Base-by-base conservation (phyloP, 2,888 invertebrate species). In the Amblyteles armatorius region DNA sequence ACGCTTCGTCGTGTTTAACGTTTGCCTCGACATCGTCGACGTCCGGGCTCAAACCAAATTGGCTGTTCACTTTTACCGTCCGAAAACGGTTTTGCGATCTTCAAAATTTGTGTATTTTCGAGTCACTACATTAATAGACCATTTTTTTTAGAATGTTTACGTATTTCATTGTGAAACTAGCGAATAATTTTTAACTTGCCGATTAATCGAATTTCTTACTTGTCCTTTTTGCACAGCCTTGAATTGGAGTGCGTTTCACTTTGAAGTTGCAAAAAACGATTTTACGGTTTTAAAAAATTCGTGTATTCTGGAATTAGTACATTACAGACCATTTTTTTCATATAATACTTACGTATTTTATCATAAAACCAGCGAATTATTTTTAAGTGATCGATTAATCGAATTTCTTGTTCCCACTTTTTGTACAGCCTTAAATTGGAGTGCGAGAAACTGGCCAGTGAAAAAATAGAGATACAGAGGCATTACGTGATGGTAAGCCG, bases 391-490 rank as follows among this genome's bases (percentile, higher is more conserved):
- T 9, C 26, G 72, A 82, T 85, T 82, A 83, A 86, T 81, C 44
- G 19, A 81, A 44, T 83, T 83, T 87, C 50, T 84, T 86, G 52
- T 86, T 78, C 67, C 71, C 63, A 72, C 67, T 50, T 82, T 65
- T 79, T 80, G 72, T 82, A 90, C 95, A 96, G 96, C 95, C 95
- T 97, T 94, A 97, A 97, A 95, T 95, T 97, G 96, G 97, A 98
- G 95, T 97, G 97, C 95, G 98, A 98, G 95, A 98, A 98, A 95
- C 95, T 97, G 94, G 97, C 96, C 93, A 96, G 96, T 94, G 98
- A 98, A 95, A 97, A 97, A 95, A 97, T 97, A 92, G 97, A 97
- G 95, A 97, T 97, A 95, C 97, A 97, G 94, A 95, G 97, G 94
- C 97, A 97, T 95, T 98, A 97, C 95, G 97, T 97, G 91, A 97